Evolutionary conservation across 2,888 invertebrate genomes (phyloP).

Genomic region (Andrena chrysosceles): DNA sequence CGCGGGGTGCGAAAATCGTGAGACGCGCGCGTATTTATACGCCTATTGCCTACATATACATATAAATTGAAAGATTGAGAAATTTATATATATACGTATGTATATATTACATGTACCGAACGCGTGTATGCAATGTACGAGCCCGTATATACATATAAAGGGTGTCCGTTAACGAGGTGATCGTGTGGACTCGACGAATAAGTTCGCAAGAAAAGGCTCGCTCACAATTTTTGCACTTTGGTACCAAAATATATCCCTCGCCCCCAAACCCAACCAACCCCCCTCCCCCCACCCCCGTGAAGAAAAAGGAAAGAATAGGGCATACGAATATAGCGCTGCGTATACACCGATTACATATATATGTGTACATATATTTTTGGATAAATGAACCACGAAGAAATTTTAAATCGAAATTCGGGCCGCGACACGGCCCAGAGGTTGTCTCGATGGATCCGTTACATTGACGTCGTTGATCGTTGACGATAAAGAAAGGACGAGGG

Average conservation of each 20-base stretch:
- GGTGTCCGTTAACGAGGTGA: neutral
- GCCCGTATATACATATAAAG: constrained; percentile 11
- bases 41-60: constrained; percentile 5
- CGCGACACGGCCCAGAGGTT: constrained; percentile 58
- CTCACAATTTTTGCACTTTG: constrained; percentile 69
- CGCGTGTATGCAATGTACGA: constrained; percentile 1
- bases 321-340: constrained; percentile 73
- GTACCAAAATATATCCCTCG: constrained; percentile 59
- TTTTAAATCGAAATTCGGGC: constrained; percentile 73
- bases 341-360: constrained; percentile 78
- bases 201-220: constrained; percentile 10
- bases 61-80: neutral
- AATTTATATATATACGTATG: constrained; percentile 12
- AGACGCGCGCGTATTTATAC: constrained; percentile 39
- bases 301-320: constrained; percentile 50
- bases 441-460: constrained; percentile 56
- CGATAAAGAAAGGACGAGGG: neutral
- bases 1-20: constrained; percentile 68
- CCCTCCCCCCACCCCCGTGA: neutral
- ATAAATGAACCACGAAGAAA: constrained; percentile 72
- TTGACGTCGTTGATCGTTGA: constrained; percentile 23
- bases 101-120: neutral
- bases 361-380: constrained; percentile 82
- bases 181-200: constrained; percentile 12
- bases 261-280: constrained; percentile 20